Evolutionary conservation across 1,140 invertebrate species (phyloP), one percentile per base, ranked within the genome.

Genomic region (Adoxophyes honmai): DNA sequence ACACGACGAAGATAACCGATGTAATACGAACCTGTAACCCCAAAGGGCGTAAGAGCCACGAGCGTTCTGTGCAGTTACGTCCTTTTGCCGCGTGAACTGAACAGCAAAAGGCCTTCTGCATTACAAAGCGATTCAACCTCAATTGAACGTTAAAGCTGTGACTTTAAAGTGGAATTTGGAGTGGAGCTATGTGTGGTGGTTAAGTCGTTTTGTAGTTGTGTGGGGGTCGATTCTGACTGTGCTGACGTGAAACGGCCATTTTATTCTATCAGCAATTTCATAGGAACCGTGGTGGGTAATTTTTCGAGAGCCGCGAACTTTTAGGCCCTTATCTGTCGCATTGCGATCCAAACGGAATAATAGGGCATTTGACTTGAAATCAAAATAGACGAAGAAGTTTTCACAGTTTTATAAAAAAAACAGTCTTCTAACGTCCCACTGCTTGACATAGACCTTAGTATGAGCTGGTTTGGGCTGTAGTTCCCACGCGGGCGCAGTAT

Each of bases 251-350:
- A 72, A 62, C 70, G 70, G 70, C 58, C 66, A 73, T 78, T 71
- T 64, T 59, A 78, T 78, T 75, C 65, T 73, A 75, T 78, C 75
- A 78, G 75, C 68, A 65, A 62, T 68, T 72, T 72, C 57, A 60
- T 57, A 64, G 60, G 18, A 33, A 35, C 21, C 34, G 34, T 28
- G 14, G 33, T 4, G 34, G 33, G 55, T 16, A 48, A 57, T 57
- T 48, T 57, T 39, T 34, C 21, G 21, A 42, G 28, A 33, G 16
- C 13, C 36, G 37, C 39, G 21, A 54, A 54, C 34, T 10, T 52
- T 28, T 52, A 4, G 7, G 39, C 4, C 34, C 33, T 54, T 54
- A 54, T 54, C 35, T 5, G 35, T 15, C n/a, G 39, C 14, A 44
- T 44, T 44, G 39, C 15, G 7, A 13, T 14, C 9, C 13, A 37